Conservation (phyloP, 2,888 invertebrate species). For the Villa cingulata region DNA sequence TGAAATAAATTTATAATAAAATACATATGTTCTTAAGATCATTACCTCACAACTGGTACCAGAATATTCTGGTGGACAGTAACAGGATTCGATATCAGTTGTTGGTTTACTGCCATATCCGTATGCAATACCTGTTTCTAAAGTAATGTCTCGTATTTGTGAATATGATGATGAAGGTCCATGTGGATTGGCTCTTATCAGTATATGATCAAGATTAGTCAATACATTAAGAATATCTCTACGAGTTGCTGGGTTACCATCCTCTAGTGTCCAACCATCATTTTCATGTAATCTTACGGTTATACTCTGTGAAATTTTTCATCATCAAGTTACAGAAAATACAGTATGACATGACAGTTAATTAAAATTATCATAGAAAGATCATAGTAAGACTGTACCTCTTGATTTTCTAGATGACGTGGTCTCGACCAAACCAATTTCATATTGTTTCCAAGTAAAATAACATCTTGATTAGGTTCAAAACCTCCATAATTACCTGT, state of each 20-base stretch:
- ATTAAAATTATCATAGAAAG: conserved; percentile 25
- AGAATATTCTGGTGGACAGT: conserved; percentile 65
- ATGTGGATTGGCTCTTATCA: conserved; percentile 69
- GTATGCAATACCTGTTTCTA: conserved; percentile 62
- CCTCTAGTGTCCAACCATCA: conserved; percentile 48
- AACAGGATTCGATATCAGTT: conserved; percentile 70
- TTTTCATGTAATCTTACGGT: conserved; percentile 51
- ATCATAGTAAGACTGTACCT: conserved; percentile 1
- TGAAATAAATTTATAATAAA: no score
- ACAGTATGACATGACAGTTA: no score
- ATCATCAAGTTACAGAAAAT: no score
- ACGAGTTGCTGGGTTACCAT: conserved; percentile 44
- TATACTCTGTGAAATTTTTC: conserved; percentile 11
- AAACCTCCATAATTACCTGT: conserved; percentile 45
- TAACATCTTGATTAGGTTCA: conserved; percentile 61
- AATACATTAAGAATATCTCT: conserved; percentile 75
- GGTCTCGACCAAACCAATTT: conserved; percentile 54
- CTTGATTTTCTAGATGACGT: conserved; percentile 16
- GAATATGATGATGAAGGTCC: conserved; percentile 38
- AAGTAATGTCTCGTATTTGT: conserved; percentile 63
- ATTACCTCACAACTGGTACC: conserved; percentile 70
- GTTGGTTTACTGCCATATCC: conserved; percentile 49
- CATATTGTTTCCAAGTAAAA: conserved; percentile 64
- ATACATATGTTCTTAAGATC: no score
- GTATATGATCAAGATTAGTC: conserved; percentile 65